Base-by-base conservation (phyloP, 2,113 vertebrate genomes). In the Oncorhynchus gorbuscha region DNA sequence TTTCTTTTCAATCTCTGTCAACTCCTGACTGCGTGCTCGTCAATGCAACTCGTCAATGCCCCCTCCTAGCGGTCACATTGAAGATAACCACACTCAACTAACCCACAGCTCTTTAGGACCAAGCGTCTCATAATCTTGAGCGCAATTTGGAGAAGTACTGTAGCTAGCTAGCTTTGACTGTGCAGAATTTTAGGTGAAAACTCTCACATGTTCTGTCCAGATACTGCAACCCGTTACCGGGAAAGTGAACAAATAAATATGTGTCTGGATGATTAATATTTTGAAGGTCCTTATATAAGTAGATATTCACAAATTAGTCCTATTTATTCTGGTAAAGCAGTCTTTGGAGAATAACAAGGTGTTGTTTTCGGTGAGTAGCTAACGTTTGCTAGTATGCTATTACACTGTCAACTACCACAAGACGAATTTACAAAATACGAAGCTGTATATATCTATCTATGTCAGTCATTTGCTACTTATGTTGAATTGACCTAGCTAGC, bases 181-280 rank as follows among this genome's bases (percentile, higher is more conserved):
- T 51, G 49, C 2, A 11, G 9, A 11, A 45, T 45, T 45, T 18
- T 55, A 5, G 13, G 13, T 55, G 51, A 55, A 68, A 68, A 48
- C 68, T 69, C 35, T 70, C 39, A 70, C 78, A 79, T 87, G 87
- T 75, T 45, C 72, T 64, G 85, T 89, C 80, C 85, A 79, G 71
- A 83, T 45, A 45, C 39, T 45, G 39, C 18, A 79, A 3, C 16
- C 11, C 35, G 2, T 45, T 45, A 45, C 39, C 39, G 39, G 39
- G 39, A 76, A 30, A 62, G 59, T 62, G 59, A 22, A 62, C 59
- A 22, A 62, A n/a, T 62, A 89, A 80, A 75, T 14, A 94, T 92
- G 92, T 81, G 73, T 75, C 74, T 66, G 80, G 77, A 81, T 32
- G 49, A 83, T 62, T 90, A 74, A 87, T 81, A 84, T 20, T 69